Evolutionary conservation across 2,113 vertebrate species (phyloP).

Genomic region (Mustela nigripes): DNA sequence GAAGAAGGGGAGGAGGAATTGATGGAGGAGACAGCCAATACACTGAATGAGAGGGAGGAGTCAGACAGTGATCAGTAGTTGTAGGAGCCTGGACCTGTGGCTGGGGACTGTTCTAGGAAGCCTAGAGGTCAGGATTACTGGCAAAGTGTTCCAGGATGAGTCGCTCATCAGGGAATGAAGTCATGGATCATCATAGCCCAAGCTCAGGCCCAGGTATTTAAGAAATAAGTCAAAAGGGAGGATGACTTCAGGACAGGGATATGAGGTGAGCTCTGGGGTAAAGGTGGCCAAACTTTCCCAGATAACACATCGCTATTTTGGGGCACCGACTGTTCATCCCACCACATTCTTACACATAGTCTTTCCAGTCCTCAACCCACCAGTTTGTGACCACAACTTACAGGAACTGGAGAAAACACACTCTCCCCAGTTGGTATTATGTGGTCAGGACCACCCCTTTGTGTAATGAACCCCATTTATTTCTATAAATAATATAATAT

Average conservation of each 20-base stretch:
- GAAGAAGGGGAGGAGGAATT: slow-evolving; percentile 81
- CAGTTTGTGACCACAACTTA: neutral
- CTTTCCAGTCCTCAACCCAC: neutral
- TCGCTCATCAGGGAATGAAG: slow-evolving; percentile 94
- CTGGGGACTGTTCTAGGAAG: slow-evolving; percentile 92
- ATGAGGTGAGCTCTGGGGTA: neutral
- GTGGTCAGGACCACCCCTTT: neutral
- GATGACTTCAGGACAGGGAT: neutral
- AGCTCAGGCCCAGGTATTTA: neutral
- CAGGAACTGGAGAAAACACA: neutral
- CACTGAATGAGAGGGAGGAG: slow-evolving; percentile 91
- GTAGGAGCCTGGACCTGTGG: slow-evolving; percentile 93
- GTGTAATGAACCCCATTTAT: neutral
- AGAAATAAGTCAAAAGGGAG: neutral
- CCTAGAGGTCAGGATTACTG: slow-evolving; percentile 95
- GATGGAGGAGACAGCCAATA: slow-evolving; percentile 86
- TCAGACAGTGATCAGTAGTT: slow-evolving; percentile 90
- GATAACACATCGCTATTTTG: accelerated
- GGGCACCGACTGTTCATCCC: accelerated
- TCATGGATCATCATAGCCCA: slow-evolving; percentile 74
- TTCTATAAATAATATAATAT: too few relatives aligned
- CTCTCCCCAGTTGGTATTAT: accelerated
- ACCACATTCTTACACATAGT: accelerated
- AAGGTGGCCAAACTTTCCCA: neutral
- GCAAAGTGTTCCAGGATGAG: slow-evolving; percentile 94